A percentile compares a stretch with the other conserved stretches of the same genome.
Conservation (phyloP, 2,113 vertebrate species). For the Castor canadensis region DNA sequence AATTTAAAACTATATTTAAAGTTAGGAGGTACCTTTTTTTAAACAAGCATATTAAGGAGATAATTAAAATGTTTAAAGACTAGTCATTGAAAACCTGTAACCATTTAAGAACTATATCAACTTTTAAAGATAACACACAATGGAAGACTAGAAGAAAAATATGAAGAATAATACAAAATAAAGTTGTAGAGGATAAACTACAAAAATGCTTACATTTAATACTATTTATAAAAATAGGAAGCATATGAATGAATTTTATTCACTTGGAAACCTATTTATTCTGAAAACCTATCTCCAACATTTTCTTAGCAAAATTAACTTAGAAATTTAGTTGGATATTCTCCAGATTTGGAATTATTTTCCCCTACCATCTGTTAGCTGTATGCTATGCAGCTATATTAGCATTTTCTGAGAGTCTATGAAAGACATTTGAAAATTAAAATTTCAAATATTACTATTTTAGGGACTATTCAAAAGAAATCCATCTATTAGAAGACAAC, state of each 20-base stretch:
- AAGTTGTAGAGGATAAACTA: neutral
- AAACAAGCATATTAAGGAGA: constrained; percentile 1
- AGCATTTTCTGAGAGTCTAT: neutral
- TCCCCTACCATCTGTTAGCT: neutral
- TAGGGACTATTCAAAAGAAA: neutral
- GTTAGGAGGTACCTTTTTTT: constrained; percentile 32
- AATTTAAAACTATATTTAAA: constrained; percentile 66
- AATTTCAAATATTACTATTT: neutral
- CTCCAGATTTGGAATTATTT: neutral
- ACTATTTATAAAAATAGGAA: constrained; percentile 1
- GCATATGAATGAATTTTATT: neutral
- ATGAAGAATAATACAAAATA: neutral
- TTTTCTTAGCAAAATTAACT: neutral
- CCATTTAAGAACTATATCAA: neutral
- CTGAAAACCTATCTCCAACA: neutral
- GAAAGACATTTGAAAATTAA: neutral
- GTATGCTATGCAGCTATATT: neutral
- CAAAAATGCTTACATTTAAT: neutral
- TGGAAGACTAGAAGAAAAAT: neutral
- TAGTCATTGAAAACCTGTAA: neutral
- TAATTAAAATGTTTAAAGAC: neutral
- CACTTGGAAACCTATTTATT: constrained; percentile 28
- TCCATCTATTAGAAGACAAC: neutral
- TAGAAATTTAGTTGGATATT: neutral
- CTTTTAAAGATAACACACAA: neutral